Evolutionary conservation across 2,888 invertebrate genomes (phyloP), one percentile per base, ranked within the genome.

Genomic region (Tubiluchus corallicola): DNA sequence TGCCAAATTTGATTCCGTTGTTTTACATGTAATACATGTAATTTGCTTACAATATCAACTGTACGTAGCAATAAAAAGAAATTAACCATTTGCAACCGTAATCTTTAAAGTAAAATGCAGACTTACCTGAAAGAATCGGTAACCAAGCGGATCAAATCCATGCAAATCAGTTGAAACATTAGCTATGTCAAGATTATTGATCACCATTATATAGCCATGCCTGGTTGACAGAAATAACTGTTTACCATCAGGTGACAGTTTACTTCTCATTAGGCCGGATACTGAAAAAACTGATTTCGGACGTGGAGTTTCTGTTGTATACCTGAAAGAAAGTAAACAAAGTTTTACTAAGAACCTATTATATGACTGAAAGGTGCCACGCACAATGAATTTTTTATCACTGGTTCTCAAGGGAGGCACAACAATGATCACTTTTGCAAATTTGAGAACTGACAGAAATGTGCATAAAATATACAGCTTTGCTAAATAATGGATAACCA

Each of bases 201-300:
- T 76, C 29, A 90, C 74, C 56, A 92, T 79, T 44, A 92, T 72
- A 59, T 84, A 80, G 4, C 90, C 92, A 20, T 80, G 79, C 1
- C 85, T 82, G 0, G 88, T 88, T 51, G 85, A 83, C 62, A 92
- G 77, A 17, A 92, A 73, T 72, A 92, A 76, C 67, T 88, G 85
- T 38, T 72, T 74, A 1, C 79, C 78, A 57, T 87, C 83, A 0
- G 87, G 84, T 3, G 82, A 78, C 51, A 92, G 68, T 47, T 83
- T 75, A 54, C 84, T 87, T 44, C 92, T 69, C 83, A 85, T 84
- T 53, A 85, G 62, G 9, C 79, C 76, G 47, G 81, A 79, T 46
- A 84, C 83, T 58, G 83, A 77, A 62, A 90, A 87, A 9, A 85
- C 80, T 59, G 81, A 75, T 57, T 79, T 77, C 59, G 79, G 79